These are phyloP conservation scores for Scaptomyza reducta DNA, from an alignment of 2,888 invertebrate genomes.

Conservation along the genomic window DNA sequence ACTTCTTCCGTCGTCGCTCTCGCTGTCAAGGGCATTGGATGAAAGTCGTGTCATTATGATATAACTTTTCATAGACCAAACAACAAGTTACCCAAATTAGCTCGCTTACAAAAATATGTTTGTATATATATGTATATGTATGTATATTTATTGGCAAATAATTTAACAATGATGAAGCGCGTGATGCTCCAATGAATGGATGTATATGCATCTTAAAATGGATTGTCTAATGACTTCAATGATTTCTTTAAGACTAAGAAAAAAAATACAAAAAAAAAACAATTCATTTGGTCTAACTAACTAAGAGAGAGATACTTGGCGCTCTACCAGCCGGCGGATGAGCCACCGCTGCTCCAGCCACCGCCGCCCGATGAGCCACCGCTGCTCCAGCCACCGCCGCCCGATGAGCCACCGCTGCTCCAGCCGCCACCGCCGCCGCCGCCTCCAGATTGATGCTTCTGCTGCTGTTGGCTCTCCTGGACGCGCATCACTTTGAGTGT, in stretches of 20 bases:
- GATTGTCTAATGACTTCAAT: slow-evolving; percentile 50
- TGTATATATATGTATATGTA: slow-evolving; percentile 27
- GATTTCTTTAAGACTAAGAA: slow-evolving; percentile 60
- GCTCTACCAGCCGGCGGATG: slow-evolving; percentile 55
- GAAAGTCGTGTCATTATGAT: slow-evolving; percentile 45
- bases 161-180: slow-evolving; percentile 52
- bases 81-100: slow-evolving; percentile 43
- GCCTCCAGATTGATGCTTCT: slow-evolving; percentile 16
- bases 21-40: slow-evolving; percentile 39
- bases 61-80: slow-evolving; percentile 34
- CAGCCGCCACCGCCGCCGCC: slow-evolving; percentile 31
- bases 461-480: slow-evolving; percentile 58
- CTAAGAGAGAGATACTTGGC: not conserved
- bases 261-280: slow-evolving; percentile 61
- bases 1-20: not conserved
- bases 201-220: too few relatives aligned
- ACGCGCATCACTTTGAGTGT: slow-evolving; percentile 71
- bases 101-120: slow-evolving; percentile 20
- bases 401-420: slow-evolving; percentile 30
- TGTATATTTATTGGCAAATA: slow-evolving; percentile 52
- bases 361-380: slow-evolving; percentile 19
- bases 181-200: too few relatives aligned
- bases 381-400: slow-evolving; percentile 1
- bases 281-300: slow-evolving; percentile 74
- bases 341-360: slow-evolving; percentile 37